A percentile compares a stretch with the other conserved stretches of the same genome.
phyloP scores from a whole-genome alignment of 2,888 invertebrate species.

The Lasius platythorax region DNA sequence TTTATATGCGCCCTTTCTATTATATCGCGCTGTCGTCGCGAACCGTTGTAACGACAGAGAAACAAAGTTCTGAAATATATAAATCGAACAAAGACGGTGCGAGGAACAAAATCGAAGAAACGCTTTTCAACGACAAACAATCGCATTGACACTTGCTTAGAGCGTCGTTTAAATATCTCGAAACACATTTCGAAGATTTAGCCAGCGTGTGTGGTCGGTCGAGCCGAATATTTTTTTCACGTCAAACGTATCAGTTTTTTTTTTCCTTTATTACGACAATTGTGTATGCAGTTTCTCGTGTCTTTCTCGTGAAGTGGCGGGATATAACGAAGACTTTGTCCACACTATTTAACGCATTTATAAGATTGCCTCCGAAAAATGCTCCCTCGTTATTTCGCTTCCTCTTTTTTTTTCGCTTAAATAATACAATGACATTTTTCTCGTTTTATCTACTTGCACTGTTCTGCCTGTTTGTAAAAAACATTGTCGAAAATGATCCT shows the following conservation, averaged over 20 bases:
- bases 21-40: not conserved
- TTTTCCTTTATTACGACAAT: conserved; percentile 30
- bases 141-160: not conserved
- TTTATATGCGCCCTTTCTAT: not conserved
- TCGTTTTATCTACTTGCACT: conserved; percentile 81
- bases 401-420: conserved; percentile 66
- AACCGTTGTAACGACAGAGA: not conserved
- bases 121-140: not conserved
- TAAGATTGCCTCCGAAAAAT: conserved; percentile 27
- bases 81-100: not conserved
- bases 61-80: not conserved
- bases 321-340: conserved; percentile 21
- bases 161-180: not conserved
- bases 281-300: not conserved
- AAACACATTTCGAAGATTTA: not conserved
- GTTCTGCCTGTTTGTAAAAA: conserved; percentile 85
- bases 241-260: conserved; percentile 24
- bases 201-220: too few relatives aligned
- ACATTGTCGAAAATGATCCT: conserved; percentile 85
- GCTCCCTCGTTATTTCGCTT: conserved; percentile 65
- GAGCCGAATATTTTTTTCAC: not conserved
- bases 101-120: not conserved
- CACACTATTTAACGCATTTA: conserved; percentile 1
- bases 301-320: conserved; percentile 5
- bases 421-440: conserved; percentile 79